These are phyloP conservation scores for Pygoscelis adeliae DNA, from an alignment of 2,113 vertebrate genomes.

Conservation along the genomic window DNA sequence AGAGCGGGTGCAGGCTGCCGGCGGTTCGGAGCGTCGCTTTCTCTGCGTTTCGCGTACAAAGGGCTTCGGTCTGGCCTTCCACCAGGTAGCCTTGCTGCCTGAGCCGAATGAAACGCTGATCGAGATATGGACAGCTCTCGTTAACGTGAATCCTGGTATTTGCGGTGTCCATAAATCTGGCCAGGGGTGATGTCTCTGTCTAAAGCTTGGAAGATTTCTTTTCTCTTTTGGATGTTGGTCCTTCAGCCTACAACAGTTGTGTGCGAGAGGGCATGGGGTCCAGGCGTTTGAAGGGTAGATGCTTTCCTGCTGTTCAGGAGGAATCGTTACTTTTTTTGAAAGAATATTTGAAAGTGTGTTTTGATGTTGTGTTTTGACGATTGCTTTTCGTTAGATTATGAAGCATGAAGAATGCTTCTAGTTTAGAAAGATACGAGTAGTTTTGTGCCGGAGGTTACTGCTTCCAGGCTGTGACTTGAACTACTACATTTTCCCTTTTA, in stretches of 20 bases:
- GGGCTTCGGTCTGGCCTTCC: neutral
- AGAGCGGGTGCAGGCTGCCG: neutral
- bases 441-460: neutral
- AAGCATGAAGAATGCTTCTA: rapidly evolving
- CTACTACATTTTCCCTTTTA: neutral
- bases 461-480: neutral
- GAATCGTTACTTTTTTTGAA: rapidly evolving
- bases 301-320: neutral
- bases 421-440: neutral
- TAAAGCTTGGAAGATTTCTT: rapidly evolving
- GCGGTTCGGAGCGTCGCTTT: neutral
- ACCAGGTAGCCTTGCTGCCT: rapidly evolving
- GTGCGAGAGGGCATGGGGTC: neutral
- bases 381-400: rapidly evolving
- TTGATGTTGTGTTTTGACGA: rapidly evolving
- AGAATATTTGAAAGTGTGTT: neutral
- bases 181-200: rapidly evolving
- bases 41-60: neutral
- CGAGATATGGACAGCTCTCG: rapidly evolving
- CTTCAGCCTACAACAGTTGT: neutral
- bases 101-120: rapidly evolving
- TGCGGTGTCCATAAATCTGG: rapidly evolving
- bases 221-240: neutral
- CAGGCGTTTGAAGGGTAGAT: neutral
- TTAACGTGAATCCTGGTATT: rapidly evolving